phyloP scores from a whole-genome alignment of 2,888 invertebrate species.

The Anodontia alba region DNA sequence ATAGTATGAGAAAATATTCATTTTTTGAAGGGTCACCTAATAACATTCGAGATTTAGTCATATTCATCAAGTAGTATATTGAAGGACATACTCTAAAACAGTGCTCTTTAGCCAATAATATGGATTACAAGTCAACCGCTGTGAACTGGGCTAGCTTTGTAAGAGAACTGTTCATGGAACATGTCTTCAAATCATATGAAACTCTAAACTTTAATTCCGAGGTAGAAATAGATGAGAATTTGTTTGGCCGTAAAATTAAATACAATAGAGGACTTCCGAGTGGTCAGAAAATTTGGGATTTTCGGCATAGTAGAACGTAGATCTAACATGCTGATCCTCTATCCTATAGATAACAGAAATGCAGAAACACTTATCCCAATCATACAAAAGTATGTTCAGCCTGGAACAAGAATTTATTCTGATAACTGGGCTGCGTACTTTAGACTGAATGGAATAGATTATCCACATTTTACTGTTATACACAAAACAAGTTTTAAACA shows the following conservation, averaged over 20 bases:
- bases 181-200: not conserved
- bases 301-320: constrained; percentile 38
- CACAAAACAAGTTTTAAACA: constrained; percentile 18
- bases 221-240: constrained; percentile 20
- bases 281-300: constrained; percentile 35
- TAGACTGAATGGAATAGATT: constrained; percentile 21
- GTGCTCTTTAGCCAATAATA: constrained; percentile 14
- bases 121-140: constrained; percentile 28
- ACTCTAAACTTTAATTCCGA: not conserved
- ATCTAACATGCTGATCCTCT: constrained; percentile 26
- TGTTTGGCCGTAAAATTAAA: constrained; percentile 25
- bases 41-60: not conserved
- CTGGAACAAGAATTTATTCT: constrained; percentile 21
- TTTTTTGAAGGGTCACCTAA: constrained; percentile 12
- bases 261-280: constrained; percentile 31
- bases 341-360: constrained; percentile 17
- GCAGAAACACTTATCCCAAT: constrained; percentile 12
- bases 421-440: constrained; percentile 32
- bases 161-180: constrained; percentile 13
- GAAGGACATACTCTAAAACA: constrained; percentile 30
- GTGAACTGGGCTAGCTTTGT: constrained; percentile 26
- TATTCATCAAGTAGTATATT: constrained; percentile 27
- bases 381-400: constrained; percentile 21
- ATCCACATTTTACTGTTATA: constrained; percentile 21
- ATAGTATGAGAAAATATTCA: not conserved